Evolutionary conservation across 2,113 vertebrate species (phyloP), one percentile per base, ranked within the genome.

Genomic region (Forbesichthys papilliferus): DNA sequence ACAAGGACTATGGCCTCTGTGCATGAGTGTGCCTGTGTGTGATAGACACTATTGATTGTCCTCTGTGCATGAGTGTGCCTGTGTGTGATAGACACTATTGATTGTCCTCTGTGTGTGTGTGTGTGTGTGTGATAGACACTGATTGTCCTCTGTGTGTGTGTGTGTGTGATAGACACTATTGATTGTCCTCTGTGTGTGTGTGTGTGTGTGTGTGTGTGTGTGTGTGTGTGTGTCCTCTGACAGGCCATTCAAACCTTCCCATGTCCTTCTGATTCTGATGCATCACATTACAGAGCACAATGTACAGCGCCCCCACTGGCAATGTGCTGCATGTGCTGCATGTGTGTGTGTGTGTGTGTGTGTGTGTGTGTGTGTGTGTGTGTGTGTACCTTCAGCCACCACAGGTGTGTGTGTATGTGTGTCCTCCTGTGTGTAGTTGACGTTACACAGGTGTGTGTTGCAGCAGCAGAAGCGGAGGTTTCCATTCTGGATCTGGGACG

Each of bases 381-480:
- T 0, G 52, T 46, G 63, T 68, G 82, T 14, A 82, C 57, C 13
- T 55, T n/a, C 10, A 14, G 49, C 11, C 49, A 52, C 9, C 11
- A 14, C 49, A 52, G 49, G 9, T 59, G 27, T 59, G 0, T 61
- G 69, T 0, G 77, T 77, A 75, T 71, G 81, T 13, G 60, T 73
- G 61, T 79, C 73, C 65, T 96, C 94, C 42, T 96, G 95, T 0
- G 94, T 97, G 80, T 96, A 98, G 92, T 97, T 96, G 82, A 93
- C 84, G 80, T 98, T 98, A 87, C 97, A 98, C 86, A 98, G 87
- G 82, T 96, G 92, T 3, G 88, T 92, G 68, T 92, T 95, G 84
- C 97, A 98, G 90, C 97, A 98, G 87, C 97, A 98, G 87, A 98
- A 98, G 20, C 93, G 92, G 1, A 94, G 95, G 3, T 89, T 96